Evolutionary conservation across 2,888 invertebrate genomes (phyloP).

Genomic region (Andricus curvator): DNA sequence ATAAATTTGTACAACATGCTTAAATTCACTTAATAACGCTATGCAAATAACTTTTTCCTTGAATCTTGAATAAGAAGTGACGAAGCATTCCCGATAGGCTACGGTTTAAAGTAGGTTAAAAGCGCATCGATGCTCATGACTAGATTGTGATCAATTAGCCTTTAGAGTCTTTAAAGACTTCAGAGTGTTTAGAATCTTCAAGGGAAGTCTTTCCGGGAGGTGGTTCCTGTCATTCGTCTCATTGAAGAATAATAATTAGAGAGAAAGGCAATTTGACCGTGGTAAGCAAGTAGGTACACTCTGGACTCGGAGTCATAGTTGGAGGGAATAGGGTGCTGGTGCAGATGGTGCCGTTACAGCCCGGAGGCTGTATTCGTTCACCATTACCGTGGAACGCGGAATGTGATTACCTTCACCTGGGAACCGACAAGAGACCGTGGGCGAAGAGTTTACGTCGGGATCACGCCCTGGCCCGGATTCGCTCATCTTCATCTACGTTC

Average conservation of each 20-base stretch:
- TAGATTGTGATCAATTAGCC: neutral
- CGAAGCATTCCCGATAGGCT: neutral
- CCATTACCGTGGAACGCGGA: conserved; percentile 76
- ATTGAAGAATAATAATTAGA: conserved; percentile 28
- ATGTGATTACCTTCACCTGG: conserved; percentile 74
- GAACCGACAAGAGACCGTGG: conserved; percentile 49
- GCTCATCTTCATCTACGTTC: conserved; percentile 41
- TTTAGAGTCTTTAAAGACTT: neutral
- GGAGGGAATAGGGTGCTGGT: conserved; percentile 63
- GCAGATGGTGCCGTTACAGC: conserved; percentile 73
- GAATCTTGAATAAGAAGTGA: conserved; percentile 1
- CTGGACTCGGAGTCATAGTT: conserved; percentile 30
- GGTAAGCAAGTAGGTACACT: conserved; percentile 20
- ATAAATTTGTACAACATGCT: neutral
- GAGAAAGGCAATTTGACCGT: conserved; percentile 38
- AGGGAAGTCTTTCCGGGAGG: conserved; percentile 38
- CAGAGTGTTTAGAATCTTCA: neutral
- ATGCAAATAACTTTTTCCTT: conserved; percentile 20
- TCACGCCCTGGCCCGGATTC: conserved; percentile 46
- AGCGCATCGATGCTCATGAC: neutral
- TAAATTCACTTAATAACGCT: neutral
- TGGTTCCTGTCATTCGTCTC: conserved; percentile 39
- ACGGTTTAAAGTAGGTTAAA: conserved; percentile 16
- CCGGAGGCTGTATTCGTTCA: conserved; percentile 72
- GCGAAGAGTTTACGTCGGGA: conserved; percentile 40